Conservation (phyloP, 1,140 invertebrate genomes). For the Apis mellifera region Amel_HAv3.1 CM009942.2:3765501-3766000, state of each 20-base stretch:
- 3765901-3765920: background rate
- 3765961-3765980: background rate
- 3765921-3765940: background rate
- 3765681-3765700: constrained; percentile 23
- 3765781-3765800: background rate
- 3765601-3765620: background rate
- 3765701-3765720: constrained; percentile 32
- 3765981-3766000: background rate
- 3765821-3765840: constrained; percentile 2
- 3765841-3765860: background rate
- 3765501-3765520: background rate
- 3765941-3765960: constrained; percentile 8
- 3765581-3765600: background rate
- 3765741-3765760: constrained; percentile 2
- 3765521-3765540: background rate
- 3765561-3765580: constrained; percentile 17
- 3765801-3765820: constrained; percentile 6
- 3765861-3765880: constrained; percentile 10
- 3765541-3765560: background rate
- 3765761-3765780: background rate
- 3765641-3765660: constrained; percentile 15
- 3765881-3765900: background rate
- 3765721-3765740: too few relatives aligned
- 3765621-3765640: too few relatives aligned
- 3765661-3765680: background rate